These are phyloP conservation scores for Zaprionus africanus DNA, from an alignment of 1,140 invertebrate species.

Conservation along the genomic window DNA sequence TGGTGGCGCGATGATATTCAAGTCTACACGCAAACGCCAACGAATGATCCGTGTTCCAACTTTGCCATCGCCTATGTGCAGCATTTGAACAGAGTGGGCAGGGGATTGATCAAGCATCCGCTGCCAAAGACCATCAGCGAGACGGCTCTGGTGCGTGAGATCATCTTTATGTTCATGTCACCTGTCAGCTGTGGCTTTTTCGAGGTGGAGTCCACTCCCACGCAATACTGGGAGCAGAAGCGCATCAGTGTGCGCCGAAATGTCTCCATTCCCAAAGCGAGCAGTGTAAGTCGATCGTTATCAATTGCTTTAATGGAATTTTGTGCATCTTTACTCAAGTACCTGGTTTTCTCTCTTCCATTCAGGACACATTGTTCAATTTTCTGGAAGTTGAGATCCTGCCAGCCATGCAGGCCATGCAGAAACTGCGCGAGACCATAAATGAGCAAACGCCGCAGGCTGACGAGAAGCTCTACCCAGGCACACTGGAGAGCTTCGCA, in stretches of 20 bases:
- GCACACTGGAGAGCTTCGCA: constrained; percentile 66
- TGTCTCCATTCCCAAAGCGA: constrained; percentile 60
- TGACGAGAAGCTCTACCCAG: constrained; percentile 14
- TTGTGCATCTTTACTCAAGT: not conserved
- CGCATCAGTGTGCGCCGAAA: constrained; percentile 50
- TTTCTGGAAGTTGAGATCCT: constrained; percentile 42
- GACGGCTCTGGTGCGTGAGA: constrained; percentile 67
- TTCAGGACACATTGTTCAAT: constrained; percentile 25
- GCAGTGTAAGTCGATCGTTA: constrained; percentile 41
- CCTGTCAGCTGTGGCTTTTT: constrained; percentile 73
- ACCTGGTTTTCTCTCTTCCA: not conserved
- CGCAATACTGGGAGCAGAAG: not conserved
- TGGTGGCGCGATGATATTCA: constrained; percentile 62
- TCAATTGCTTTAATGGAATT: not conserved
- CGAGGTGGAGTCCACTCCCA: constrained; percentile 17
- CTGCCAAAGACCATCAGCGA: constrained; percentile 64
- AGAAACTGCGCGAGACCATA: constrained; percentile 41
- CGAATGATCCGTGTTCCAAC: constrained; percentile 39
- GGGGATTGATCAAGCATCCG: constrained; percentile 23
- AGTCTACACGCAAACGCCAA: constrained; percentile 17
- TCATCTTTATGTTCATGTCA: constrained; percentile 75
- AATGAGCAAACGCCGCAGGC: constrained; percentile 21
- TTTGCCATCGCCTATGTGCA: constrained; percentile 59
- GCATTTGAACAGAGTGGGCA: constrained; percentile 32
- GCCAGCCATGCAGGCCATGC: constrained; percentile 58